Conservation (phyloP, 2,888 invertebrate species). For the Drosophila setosimentum region DNA sequence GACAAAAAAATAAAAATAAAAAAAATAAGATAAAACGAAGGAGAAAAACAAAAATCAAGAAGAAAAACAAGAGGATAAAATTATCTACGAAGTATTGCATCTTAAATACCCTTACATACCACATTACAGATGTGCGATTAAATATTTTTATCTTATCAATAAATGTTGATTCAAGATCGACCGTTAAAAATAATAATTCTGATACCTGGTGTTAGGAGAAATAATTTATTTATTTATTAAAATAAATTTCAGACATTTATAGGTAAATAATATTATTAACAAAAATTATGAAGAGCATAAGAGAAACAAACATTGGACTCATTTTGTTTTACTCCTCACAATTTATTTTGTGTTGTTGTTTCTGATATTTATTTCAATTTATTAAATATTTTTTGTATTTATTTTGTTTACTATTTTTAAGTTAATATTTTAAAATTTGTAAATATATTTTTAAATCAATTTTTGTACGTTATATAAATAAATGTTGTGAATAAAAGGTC, state of each 20-base stretch:
- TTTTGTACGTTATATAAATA: not conserved
- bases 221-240: not conserved
- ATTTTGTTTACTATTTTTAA: not conserved
- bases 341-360: not conserved
- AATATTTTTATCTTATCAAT: not conserved
- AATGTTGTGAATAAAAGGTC: not conserved
- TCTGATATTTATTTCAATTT: not conserved
- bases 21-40: not conserved
- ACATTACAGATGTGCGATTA: not conserved
- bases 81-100: not conserved
- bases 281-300: not conserved
- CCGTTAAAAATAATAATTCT: not conserved
- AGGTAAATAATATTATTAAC: not conserved
- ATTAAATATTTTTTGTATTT: not conserved
- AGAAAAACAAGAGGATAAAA: constrained; percentile 1
- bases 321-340: not conserved
- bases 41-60: not conserved
- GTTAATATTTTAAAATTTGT: not conserved
- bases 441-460: not conserved
- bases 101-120: constrained; percentile 14
- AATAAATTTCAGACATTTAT: not conserved
- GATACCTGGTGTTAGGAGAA: not conserved
- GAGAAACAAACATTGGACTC: not conserved
- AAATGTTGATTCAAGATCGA: not conserved
- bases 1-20: constrained; percentile 15